These are phyloP conservation scores for Sinotaia quadrata DNA, from an alignment of 2,888 invertebrate genomes.

Conservation along the genomic window DNA sequence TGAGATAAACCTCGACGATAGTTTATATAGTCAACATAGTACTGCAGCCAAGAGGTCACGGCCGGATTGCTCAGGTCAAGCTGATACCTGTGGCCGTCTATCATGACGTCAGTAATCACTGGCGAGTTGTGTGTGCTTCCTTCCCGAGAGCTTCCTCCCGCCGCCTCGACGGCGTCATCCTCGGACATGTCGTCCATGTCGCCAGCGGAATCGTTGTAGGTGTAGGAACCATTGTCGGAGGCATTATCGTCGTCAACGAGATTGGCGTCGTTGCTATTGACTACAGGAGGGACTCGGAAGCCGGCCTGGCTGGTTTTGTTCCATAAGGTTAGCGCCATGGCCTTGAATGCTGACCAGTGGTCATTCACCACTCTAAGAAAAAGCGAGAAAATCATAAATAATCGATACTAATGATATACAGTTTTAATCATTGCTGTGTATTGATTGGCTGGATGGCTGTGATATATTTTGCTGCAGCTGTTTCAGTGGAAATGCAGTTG, in stretches of 20 bases:
- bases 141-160: not conserved
- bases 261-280: not conserved
- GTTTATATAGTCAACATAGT: conserved; percentile 12
- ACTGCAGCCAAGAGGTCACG: conserved; percentile 1
- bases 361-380: conserved; percentile 17
- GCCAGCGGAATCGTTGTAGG: not conserved
- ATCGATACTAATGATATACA: no score
- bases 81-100: conserved; percentile 16
- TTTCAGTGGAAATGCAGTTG: no score
- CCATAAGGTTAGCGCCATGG: conserved; percentile 15
- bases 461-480: no score
- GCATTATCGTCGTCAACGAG: not conserved
- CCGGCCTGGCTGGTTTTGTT: conserved; percentile 7
- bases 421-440: no score
- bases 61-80: conserved; percentile 9
- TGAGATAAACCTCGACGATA: no score
- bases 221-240: not conserved
- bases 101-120: not conserved
- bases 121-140: not conserved
- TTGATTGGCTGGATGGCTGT: no score
- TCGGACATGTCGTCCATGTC: not conserved
- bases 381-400: not conserved
- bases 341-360: conserved; percentile 27
- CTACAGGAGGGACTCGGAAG: no score
- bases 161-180: not conserved